A percentile compares a stretch with the other conserved stretches of the same genome.
These are phyloP conservation scores for Tetranychus truncatus DNA, from an alignment of 2,888 invertebrate species.

Conservation along the genomic window DNA sequence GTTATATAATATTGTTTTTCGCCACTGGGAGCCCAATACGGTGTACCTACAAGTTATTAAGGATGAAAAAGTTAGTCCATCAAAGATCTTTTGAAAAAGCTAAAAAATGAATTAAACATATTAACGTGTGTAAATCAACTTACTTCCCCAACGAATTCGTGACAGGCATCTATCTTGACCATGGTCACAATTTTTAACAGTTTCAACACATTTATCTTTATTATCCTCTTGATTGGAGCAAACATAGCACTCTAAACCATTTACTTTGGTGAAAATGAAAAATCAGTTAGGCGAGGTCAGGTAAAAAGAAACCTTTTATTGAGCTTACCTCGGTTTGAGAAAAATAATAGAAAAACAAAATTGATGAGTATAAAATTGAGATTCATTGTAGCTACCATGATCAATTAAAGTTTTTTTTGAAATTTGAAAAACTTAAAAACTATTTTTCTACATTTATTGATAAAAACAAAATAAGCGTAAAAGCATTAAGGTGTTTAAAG, in stretches of 20 bases:
- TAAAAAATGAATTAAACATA: not conserved
- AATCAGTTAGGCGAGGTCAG: too few relatives aligned
- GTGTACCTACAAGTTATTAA: conserved; percentile 43
- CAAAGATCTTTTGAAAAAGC: not conserved
- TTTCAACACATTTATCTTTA: conserved; percentile 71
- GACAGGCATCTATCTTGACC: conserved; percentile 70
- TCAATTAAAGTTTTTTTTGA: too few relatives aligned
- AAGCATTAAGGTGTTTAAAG: too few relatives aligned
- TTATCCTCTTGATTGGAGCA: conserved; percentile 82
- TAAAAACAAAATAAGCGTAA: too few relatives aligned
- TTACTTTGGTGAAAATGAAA: conserved; percentile 9
- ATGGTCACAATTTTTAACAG: conserved; percentile 71
- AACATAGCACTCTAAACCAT: conserved; percentile 69
- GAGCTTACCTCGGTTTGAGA: too few relatives aligned
- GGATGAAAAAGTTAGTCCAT: not conserved
- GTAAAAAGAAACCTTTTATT: too few relatives aligned
- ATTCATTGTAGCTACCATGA: too few relatives aligned
- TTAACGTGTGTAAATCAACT: conserved; percentile 30
- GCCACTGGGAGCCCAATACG: conserved; percentile 81
- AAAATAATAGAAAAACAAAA: too few relatives aligned
- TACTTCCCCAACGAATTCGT: conserved; percentile 77
- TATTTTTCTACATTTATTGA: too few relatives aligned
- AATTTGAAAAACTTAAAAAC: too few relatives aligned
- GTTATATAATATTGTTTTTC: conserved; percentile 81
- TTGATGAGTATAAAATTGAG: too few relatives aligned